Conservation (phyloP, 2,888 invertebrate genomes). For the Petrolisthes manimaculis region DNA sequence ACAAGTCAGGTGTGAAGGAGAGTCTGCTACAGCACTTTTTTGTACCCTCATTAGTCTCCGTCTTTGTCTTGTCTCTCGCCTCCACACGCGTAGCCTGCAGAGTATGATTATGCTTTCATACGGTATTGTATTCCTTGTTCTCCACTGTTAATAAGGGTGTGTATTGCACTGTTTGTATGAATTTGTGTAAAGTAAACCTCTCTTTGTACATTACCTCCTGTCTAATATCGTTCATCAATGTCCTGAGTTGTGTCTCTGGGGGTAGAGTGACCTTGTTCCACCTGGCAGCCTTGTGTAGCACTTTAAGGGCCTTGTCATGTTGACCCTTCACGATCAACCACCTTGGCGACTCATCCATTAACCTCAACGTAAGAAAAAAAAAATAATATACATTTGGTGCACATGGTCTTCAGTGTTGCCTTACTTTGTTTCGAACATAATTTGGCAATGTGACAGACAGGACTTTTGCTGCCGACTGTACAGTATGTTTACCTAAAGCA, state of each 20-base stretch:
- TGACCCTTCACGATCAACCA: constrained; percentile 64
- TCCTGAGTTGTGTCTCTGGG: constrained; percentile 23
- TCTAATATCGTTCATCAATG: constrained; percentile 37
- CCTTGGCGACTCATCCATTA: constrained; percentile 64
- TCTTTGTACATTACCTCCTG: constrained; percentile 29
- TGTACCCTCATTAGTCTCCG: background rate
- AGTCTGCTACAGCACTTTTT: background rate
- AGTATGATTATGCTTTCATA: too few relatives aligned
- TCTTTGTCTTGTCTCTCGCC: background rate
- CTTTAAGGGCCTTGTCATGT: constrained; percentile 45
- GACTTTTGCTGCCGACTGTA: too few relatives aligned
- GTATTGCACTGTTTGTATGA: background rate
- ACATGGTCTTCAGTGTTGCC: too few relatives aligned
- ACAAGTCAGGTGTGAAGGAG: background rate
- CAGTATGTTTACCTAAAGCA: too few relatives aligned
- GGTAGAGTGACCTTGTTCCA: constrained; percentile 56
- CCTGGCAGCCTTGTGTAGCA: constrained; percentile 44
- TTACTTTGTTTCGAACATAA: too few relatives aligned
- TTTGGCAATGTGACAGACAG: too few relatives aligned
- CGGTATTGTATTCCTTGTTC: too few relatives aligned
- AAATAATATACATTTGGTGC: background rate
- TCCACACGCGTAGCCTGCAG: too few relatives aligned
- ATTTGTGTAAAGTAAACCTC: background rate
- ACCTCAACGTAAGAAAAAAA: constrained; percentile 28
- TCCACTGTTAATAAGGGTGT: too few relatives aligned